phyloP scores from a whole-genome alignment of 2,113 vertebrate species.

The Sinocyclocheilus anophthalmus region DNA sequence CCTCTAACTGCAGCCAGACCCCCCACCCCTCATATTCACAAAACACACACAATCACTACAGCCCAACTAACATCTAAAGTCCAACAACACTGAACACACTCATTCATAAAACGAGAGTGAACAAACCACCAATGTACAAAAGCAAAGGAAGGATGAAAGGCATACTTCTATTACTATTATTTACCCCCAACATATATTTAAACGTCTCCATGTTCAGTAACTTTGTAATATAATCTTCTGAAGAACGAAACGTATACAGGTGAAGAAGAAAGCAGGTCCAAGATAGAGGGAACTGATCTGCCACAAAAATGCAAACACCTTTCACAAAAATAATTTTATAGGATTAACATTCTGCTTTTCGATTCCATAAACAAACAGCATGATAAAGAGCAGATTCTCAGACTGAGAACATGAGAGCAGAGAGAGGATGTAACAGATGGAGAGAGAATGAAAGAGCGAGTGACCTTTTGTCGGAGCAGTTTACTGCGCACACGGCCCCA shows the following conservation, averaged over 20 bases:
- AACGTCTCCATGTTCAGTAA: constrained; percentile 23
- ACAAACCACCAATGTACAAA: neutral
- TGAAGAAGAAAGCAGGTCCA: neutral
- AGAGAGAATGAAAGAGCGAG: constrained; percentile 59
- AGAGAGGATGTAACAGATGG: constrained; percentile 45
- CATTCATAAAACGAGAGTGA: neutral
- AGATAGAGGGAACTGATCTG: no score
- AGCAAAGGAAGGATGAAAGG: neutral
- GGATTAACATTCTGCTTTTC: neutral
- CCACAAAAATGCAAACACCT: no score
- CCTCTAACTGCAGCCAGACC: constrained; percentile 3
- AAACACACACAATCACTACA: neutral
- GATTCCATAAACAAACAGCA: neutral
- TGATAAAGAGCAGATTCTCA: neutral
- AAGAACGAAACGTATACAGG: neutral
- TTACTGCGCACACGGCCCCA: constrained; percentile 96
- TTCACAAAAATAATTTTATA: neutral
- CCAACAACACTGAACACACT: neutral
- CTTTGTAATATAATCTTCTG: neutral
- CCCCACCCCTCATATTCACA: neutral
- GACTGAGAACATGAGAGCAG: neutral
- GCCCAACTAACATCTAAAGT: neutral
- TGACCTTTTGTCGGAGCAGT: constrained; percentile 95
- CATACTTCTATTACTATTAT: neutral
- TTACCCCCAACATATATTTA: constrained; percentile 15